These are phyloP conservation scores for Oscheius myriophilus DNA, from an alignment of 2,888 invertebrate species.

Conservation along the genomic window DNA sequence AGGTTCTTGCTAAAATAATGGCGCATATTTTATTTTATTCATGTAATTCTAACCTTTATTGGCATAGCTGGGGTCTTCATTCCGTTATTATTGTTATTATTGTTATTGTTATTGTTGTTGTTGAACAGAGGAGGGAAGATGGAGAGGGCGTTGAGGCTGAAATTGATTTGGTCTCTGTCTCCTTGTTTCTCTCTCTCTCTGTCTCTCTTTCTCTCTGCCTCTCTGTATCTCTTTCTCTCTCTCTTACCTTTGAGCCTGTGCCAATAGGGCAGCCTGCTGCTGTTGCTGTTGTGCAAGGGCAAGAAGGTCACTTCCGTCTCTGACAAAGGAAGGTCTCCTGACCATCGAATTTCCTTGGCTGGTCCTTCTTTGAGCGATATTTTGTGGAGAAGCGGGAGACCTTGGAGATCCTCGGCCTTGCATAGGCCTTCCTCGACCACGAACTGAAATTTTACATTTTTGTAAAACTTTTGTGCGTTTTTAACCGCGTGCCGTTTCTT, in stretches of 20 bases:
- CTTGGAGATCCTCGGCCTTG: constrained; percentile 60
- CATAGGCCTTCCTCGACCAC: constrained; percentile 68
- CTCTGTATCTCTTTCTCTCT: background rate
- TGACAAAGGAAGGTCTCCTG: constrained; percentile 29
- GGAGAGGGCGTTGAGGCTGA: constrained; percentile 46
- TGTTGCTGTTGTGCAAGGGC: constrained; percentile 39
- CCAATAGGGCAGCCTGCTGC: constrained; percentile 30
- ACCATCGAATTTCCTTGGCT: constrained; percentile 28
- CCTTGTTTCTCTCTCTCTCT: too few species aligned
- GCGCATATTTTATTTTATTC: background rate
- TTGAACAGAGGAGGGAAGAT: constrained; percentile 43
- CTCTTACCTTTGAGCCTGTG: constrained; percentile 26
- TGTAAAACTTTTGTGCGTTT: too few species aligned
- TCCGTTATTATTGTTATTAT: constrained; percentile 28
- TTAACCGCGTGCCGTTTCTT: too few species aligned
- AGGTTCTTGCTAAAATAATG: background rate
- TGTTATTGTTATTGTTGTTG: constrained; percentile 38
- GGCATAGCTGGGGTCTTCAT: constrained; percentile 13
- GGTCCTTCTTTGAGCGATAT: constrained; percentile 22
- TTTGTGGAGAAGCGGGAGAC: constrained; percentile 44
- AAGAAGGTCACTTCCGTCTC: constrained; percentile 38
- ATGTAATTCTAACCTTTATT: constrained; percentile 5
- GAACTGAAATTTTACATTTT: constrained; percentile 48
- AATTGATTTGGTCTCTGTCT: background rate
- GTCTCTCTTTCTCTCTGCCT: too few species aligned